Conservation (phyloP, 2,888 invertebrate species). For the Athetis lepigone region DNA sequence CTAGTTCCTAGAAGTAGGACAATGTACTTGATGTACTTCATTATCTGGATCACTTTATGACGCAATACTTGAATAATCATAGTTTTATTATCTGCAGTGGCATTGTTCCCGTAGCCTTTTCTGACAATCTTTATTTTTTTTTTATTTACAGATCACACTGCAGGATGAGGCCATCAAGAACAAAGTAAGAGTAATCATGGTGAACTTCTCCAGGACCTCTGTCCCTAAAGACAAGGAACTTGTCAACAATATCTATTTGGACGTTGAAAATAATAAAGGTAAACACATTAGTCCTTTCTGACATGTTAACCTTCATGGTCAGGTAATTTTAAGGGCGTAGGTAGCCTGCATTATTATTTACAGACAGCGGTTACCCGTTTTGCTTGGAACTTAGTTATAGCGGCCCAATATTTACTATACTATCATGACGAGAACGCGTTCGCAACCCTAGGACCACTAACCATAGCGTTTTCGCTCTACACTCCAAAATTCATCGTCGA, state of each 20-base stretch:
- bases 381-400: too few relatives aligned
- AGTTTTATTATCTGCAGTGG: slow-evolving; percentile 22
- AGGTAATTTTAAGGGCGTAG: background rate
- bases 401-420: too few relatives aligned
- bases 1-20: background rate
- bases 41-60: slow-evolving; percentile 12
- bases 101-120: slow-evolving; percentile 11
- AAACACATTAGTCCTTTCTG: background rate
- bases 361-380: too few relatives aligned
- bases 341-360: too few relatives aligned
- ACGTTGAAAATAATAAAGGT: slow-evolving; percentile 83
- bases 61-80: slow-evolving; percentile 21
- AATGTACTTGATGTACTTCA: too few relatives aligned
- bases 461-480: too few relatives aligned
- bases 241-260: slow-evolving; percentile 84
- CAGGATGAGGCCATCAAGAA: slow-evolving; percentile 89
- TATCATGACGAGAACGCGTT: too few relatives aligned
- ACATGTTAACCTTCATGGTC: background rate
- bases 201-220: slow-evolving; percentile 78
- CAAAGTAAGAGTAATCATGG: slow-evolving; percentile 88
- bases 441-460: too few relatives aligned
- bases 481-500: too few relatives aligned
- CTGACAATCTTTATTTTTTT: slow-evolving; percentile 2
- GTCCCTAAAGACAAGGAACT: slow-evolving; percentile 81
- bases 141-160: slow-evolving; percentile 83